Conservation (phyloP, 2,888 invertebrate genomes). For the Trisateles emortualis region DNA sequence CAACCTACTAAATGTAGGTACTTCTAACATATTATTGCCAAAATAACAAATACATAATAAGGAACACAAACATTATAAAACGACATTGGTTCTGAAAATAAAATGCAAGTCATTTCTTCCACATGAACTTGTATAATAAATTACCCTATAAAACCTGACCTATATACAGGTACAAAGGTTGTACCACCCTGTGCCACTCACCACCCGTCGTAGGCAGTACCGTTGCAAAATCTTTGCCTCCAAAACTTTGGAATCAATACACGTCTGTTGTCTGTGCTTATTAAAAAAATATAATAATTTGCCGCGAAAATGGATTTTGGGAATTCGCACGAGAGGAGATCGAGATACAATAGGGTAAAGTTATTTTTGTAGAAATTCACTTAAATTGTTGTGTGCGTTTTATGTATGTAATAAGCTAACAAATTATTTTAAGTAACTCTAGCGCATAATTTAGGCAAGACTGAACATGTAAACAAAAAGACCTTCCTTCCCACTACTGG, state of each 20-base stretch:
- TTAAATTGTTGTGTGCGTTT: no score
- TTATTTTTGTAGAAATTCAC: neutral
- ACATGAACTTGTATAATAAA: slow-evolving; percentile 27
- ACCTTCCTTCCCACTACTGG: no score
- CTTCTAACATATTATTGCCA: no score
- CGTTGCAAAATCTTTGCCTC: slow-evolving; percentile 63
- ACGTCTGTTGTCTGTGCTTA: slow-evolving; percentile 48
- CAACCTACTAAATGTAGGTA: no score
- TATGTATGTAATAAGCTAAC: no score
- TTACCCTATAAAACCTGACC: slow-evolving; percentile 65
- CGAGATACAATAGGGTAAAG: slow-evolving; percentile 87
- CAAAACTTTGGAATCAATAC: slow-evolving; percentile 65
- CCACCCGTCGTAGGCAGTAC: slow-evolving; percentile 42
- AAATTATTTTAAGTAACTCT: no score
- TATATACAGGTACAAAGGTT: slow-evolving; percentile 57
- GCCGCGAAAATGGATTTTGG: slow-evolving; percentile 83
- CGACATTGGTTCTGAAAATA: neutral
- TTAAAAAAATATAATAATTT: slow-evolving; percentile 17
- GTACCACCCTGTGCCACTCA: slow-evolving; percentile 63
- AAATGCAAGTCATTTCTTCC: neutral
- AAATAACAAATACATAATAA: no score
- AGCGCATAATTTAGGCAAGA: no score
- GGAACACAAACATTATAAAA: neutral
- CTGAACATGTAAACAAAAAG: no score
- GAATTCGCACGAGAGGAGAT: slow-evolving; percentile 83